Evolutionary conservation across 2,113 vertebrate species (phyloP), one percentile per base, ranked within the genome.

Genomic region (Gasterosteus aculeatus): DNA sequence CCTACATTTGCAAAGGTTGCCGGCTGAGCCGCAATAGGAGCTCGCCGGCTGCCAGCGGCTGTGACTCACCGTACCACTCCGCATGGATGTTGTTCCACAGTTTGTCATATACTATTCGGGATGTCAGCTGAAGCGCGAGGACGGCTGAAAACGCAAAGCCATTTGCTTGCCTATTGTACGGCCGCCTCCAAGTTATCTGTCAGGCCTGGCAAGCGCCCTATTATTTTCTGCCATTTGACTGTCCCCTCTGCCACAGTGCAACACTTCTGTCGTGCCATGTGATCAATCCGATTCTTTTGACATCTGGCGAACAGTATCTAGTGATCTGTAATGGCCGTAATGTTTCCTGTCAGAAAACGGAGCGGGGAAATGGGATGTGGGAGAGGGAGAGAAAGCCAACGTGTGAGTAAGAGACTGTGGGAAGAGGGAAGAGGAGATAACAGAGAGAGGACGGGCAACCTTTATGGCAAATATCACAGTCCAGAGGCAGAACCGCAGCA

Each of bases 191-290:
- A 87, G 87, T 89, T 91, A 92, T 92, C 92, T 90, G 92, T 94
- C 93, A 93, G 84, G 81, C 79, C 83, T 61, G 57, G 80, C 69
- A 72, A 87, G 87, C 69, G 85, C 77, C 90, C 91, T 87, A 91
- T 93, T 92, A 93, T 92, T 92, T 90, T 83, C 84, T 88, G 82
- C 92, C 87, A 90, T 92, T 92, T 90, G 80, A 92, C 89, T 91
- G 86, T 88, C 85, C 89, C 87, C 79, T 63, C 87, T 72, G 81
- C 90, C 87, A 80, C 72, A 41, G 81, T 74, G 79, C 83, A 84
- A 88, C 89, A 86, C 81, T 89, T 80, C 85, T 81, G 78, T 69
- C 63, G 70, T 78, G 67, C 90, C 78, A 84, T 84, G 81, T 87
- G 88, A 92, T 92, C 91, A 90, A 77, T 93, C 87, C 75, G 86